Evolutionary conservation across 1,140 invertebrate species (phyloP).

Genomic region (Bombus polaris): DNA sequence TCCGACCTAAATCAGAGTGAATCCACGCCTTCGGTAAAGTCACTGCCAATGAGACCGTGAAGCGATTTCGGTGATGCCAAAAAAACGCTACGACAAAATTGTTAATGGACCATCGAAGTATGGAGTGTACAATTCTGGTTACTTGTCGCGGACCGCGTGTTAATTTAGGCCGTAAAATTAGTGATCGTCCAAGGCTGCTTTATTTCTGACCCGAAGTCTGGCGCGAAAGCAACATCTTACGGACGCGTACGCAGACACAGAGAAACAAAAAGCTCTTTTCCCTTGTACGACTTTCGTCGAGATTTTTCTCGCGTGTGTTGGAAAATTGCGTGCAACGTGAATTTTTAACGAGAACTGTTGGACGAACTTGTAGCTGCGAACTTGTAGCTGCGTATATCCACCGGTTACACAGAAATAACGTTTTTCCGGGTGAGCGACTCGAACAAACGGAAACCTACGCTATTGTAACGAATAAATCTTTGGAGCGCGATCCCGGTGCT

Average conservation of each 20-base stretch:
- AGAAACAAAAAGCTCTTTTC: background rate
- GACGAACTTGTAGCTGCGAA: background rate
- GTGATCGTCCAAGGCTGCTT: conserved; percentile 28
- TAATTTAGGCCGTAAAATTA: conserved; percentile 41
- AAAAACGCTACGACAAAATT: background rate
- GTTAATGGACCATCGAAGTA: background rate
- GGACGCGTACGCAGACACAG: background rate
- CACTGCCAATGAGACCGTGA: conserved; percentile 19
- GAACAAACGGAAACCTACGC: background rate
- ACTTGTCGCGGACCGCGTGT: background rate
- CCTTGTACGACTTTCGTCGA: background rate
- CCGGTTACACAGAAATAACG: background rate
- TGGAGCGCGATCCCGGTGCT: background rate
- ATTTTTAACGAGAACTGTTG: background rate
- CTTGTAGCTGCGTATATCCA: too few species aligned
- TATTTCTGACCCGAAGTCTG: conserved; percentile 18
- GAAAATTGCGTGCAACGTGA: background rate
- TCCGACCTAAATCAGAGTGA: background rate
- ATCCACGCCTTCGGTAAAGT: background rate
- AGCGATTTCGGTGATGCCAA: background rate
- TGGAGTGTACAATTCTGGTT: background rate
- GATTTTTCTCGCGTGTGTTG: background rate
- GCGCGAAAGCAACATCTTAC: conserved; percentile 11
- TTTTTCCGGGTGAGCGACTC: background rate
- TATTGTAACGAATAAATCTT: background rate